Base-by-base conservation (phyloP, 2,888 invertebrate species). In the Chouioia cunea region DNA sequence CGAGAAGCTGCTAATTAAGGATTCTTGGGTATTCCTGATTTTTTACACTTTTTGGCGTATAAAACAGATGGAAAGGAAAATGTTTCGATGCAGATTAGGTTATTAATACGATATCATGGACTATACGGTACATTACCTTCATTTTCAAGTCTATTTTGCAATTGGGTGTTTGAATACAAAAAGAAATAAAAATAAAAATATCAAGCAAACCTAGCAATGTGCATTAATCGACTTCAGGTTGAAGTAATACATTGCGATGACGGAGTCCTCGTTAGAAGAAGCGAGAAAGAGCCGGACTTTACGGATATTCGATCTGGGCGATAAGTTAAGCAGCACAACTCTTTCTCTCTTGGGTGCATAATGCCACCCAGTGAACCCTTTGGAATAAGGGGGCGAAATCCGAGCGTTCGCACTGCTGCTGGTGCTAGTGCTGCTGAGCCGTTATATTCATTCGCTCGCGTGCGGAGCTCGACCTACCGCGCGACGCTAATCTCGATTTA, bases 401-500 rank as follows among this genome's bases (percentile, higher is more conserved):
- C 76, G 82, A 82, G 77, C 77, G 75, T 12, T 16, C 52, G 58
- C 59, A 67, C 71, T 71, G 62, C 60, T 56, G 73, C 62, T 73
- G 47, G 50, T 22, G 68, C 78, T 75, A 76, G 70, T 71, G 73
- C 74, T 69, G 72, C 63, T 78, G 66, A 70, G 52, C 79, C 80
- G 79, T 78, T 76, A 76, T 27, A 27, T 27, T 27, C 27, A 27
- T 27, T 27, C 27, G 27, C 27, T 27, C 27, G 27, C 27, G 27
- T 27, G 27, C 27, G 27, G 27, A 27, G 76, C 76, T 74, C 79
- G 83, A 83, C 83, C 82, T 82, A 83, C 82, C 83, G 82, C 83
- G 79, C 82, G 81, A 77, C 78, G 76, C 79, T 82, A 80, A 83
- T 83, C 83, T 80, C 78, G 73, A 80, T 79, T 79, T 80, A 79